phyloP scores from a whole-genome alignment of 2,113 vertebrate species.

The Pteruthius melanotis region DNA sequence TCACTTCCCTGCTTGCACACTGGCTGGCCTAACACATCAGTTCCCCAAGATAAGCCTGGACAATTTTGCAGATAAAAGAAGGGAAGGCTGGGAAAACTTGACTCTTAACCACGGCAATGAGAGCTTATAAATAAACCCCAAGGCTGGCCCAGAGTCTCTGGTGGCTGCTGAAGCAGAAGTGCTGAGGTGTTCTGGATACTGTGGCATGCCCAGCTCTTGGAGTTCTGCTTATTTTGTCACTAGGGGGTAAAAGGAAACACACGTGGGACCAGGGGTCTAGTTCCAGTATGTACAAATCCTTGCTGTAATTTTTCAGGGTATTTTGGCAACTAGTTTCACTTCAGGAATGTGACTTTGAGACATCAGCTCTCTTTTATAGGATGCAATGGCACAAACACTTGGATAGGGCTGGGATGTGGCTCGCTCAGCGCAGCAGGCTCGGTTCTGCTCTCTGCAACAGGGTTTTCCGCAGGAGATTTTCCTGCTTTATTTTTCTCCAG shows the following conservation, averaged over 20 bases:
- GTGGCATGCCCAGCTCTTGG: neutral
- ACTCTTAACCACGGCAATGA: neutral
- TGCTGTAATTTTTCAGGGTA: neutral
- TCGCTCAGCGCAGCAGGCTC: fast-evolving
- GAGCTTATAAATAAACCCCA: neutral
- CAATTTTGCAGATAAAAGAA: neutral
- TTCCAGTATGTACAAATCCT: neutral
- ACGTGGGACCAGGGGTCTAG: fast-evolving
- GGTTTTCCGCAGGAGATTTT: neutral
- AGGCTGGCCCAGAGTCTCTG: neutral
- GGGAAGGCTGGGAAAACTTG: neutral
- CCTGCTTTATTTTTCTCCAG: neutral
- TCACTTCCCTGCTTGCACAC: fast-evolving
- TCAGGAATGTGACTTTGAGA: neutral
- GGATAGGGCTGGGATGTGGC: neutral
- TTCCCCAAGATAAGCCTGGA: neutral
- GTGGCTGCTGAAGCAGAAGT: neutral
- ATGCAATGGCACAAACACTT: neutral
- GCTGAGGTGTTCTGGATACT: neutral
- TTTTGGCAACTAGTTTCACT: neutral
- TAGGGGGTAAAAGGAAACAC: neutral
- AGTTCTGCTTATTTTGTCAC: neutral
- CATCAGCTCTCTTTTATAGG: neutral
- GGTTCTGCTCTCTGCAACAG: neutral
- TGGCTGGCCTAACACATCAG: fast-evolving